phyloP scores from a whole-genome alignment of 2,888 invertebrate species.

The Perizoma affinitatum region DNA sequence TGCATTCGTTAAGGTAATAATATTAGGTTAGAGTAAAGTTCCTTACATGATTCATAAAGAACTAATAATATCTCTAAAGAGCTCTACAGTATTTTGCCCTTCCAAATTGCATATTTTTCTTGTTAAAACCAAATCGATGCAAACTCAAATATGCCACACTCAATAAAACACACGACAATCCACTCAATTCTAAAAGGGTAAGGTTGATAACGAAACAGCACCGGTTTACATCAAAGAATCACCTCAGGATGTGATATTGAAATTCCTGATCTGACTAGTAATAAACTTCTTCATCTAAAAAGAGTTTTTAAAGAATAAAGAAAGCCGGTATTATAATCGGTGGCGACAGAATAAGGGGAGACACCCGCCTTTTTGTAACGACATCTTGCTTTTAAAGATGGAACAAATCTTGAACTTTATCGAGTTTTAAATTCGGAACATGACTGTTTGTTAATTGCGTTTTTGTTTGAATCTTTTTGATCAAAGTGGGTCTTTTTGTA shows the following conservation, averaged over 20 bases:
- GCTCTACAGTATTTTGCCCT: too few species aligned
- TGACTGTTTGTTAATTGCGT: conserved; percentile 21
- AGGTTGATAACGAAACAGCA: conserved; percentile 28
- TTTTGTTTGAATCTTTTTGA: too few species aligned
- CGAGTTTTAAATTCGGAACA: conserved; percentile 30
- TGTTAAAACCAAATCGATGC: conserved; percentile 26
- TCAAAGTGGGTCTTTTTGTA: too few species aligned
- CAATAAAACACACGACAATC: conserved; percentile 13
- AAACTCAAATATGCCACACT: conserved; percentile 20
- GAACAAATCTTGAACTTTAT: conserved; percentile 31
- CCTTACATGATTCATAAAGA: too few species aligned
- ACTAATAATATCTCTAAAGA: too few species aligned
- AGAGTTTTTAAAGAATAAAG: conserved; percentile 40
- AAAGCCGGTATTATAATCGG: conserved; percentile 37
- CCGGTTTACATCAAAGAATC: conserved; percentile 74
- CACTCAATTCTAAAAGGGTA: conserved; percentile 16
- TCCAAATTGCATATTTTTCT: conserved; percentile 9
- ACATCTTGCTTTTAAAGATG: conserved; percentile 34
- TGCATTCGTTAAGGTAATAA: neutral
- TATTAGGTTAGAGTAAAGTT: too few species aligned
- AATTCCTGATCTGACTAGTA: conserved; percentile 82
- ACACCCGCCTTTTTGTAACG: conserved; percentile 36
- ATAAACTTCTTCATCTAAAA: conserved; percentile 69
- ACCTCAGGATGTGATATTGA: conserved; percentile 80
- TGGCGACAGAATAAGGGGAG: conserved; percentile 37